Base-by-base conservation (phyloP, 37 sponge, comb jelly and placozoan genomes). In the Chondrosia reniformis region DNA sequence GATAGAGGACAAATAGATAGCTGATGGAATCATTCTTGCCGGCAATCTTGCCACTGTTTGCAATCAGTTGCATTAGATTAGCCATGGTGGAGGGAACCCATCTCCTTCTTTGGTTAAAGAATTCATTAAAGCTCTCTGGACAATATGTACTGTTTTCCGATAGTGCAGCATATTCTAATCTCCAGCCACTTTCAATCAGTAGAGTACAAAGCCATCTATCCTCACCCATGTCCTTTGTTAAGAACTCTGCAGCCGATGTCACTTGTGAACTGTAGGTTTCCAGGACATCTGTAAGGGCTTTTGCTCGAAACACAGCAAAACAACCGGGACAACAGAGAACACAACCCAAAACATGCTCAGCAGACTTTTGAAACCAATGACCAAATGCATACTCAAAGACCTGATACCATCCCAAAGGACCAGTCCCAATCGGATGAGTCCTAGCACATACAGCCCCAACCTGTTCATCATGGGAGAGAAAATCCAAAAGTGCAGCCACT, bases 201-300 rank as follows among this genome's bases (percentile, higher is more conserved):
- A 95, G 92, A 17, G 95, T 91, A 57, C 95, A 95, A 33, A 95
- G 84, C 95, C 95, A 95, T 32, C 95, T 84, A 67, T 95, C 95
- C 56, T 95, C 95, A 24, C 95, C 95, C 95, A 95, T 95, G 79
- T 95, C 95, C 63, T 95, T 90, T 45, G 79, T 91, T 13, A 95
- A 79, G 81, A 95, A 95, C 63, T 94, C 95, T 2, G 42, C 24
- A n/a, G 86, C 95, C 21, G 37, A 59, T 6, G 76, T 81, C 44
- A 85, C 95, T 2, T 81, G 84, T 13, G 81, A 46, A 22, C 86
- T 79, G 76, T 95, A 95, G 13, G 58, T 73, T 12, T 83, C 79
- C 41, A 95, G 65, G 25, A 85, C 89, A 3, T 80, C 75, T 42
- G 77, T 49, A 40, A 95, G 49, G 45, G 95, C 91, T 10, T 84